Conservation (phyloP, 2,113 vertebrate species). For the Chloropsis hardwickii region DNA sequence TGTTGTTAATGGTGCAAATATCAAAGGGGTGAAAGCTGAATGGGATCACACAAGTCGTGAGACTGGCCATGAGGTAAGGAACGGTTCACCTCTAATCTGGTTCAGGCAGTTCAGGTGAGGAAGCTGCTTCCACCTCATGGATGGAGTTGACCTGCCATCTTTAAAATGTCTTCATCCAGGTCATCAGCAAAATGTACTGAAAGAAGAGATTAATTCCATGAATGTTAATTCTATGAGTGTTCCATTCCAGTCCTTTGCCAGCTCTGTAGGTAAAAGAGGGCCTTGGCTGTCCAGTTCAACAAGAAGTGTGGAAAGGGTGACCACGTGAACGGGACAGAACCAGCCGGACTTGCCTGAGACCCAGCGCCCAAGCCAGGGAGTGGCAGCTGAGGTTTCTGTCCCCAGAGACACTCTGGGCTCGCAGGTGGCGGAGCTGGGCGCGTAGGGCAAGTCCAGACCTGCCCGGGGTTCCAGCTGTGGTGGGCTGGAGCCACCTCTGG, state of each 20-base stretch:
- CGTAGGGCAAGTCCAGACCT: no score
- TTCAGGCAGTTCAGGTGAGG: not conserved
- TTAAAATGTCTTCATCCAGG: not conserved
- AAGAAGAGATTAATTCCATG: not conserved
- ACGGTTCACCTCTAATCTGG: not conserved
- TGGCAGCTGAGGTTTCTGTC: no score
- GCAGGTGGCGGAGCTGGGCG: no score
- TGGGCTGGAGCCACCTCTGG: no score
- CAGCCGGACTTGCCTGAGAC: no score
- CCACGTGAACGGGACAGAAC: no score
- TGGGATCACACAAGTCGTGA: not conserved
- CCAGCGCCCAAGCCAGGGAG: no score
- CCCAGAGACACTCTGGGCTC: no score
- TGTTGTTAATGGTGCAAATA: constrained; percentile 42
- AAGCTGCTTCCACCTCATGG: not conserved
- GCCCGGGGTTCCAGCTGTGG: no score
- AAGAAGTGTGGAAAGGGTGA: not conserved
- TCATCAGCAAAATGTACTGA: not conserved
- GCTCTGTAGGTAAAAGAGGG: not conserved
- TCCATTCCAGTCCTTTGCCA: not conserved
- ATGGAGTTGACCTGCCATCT: not conserved
- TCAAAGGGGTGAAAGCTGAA: not conserved
- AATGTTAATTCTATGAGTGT: not conserved
- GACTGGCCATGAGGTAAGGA: not conserved
- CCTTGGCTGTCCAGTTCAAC: not conserved